A percentile compares a stretch with the other conserved stretches of the same genome.
Conservation (phyloP, 2,888 invertebrate species). For the Dynastes hyllus region DNA sequence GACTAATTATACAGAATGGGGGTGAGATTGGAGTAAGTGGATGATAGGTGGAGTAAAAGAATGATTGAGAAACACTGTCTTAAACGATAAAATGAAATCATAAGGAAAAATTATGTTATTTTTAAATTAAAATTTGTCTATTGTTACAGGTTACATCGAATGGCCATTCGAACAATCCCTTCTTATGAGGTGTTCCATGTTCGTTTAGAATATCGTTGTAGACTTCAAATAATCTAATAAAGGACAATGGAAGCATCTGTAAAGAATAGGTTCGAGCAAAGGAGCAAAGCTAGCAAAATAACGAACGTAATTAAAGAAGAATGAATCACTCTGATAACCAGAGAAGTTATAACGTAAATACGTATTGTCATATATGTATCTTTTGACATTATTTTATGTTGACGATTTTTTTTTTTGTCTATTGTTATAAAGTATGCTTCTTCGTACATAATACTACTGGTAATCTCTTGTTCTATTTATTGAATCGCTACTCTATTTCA, state of each 20-base stretch:
- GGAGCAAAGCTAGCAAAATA: background rate
- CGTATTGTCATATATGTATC: conserved; percentile 41
- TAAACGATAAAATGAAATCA: too few species aligned
- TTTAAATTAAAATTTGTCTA: conserved; percentile 5
- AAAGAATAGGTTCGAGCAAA: background rate
- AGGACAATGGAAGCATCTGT: conserved; percentile 20
- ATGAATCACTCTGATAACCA: conserved; percentile 15
- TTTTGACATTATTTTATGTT: conserved; percentile 50
- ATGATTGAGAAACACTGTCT: too few species aligned
- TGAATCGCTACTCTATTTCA: conserved; percentile 50
- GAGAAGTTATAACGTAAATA: conserved; percentile 7
- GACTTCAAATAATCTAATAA: conserved; percentile 24
- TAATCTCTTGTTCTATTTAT: conserved; percentile 54
- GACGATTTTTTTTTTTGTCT: conserved; percentile 11
- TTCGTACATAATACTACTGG: conserved; percentile 52
- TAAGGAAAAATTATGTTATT: too few species aligned
- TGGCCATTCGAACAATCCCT: conserved; percentile 75
- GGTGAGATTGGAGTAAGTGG: too few species aligned
- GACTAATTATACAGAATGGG: too few species aligned
- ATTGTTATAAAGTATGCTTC: conserved; percentile 48
- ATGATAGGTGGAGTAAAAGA: too few species aligned
- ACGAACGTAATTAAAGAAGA: background rate
- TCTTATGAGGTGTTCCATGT: conserved; percentile 70
- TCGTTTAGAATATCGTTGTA: conserved; percentile 21
- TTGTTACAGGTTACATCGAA: conserved; percentile 68